These are phyloP conservation scores for Eumeta japonica DNA, from an alignment of 1,140 invertebrate species.

Conservation along the genomic window DNA sequence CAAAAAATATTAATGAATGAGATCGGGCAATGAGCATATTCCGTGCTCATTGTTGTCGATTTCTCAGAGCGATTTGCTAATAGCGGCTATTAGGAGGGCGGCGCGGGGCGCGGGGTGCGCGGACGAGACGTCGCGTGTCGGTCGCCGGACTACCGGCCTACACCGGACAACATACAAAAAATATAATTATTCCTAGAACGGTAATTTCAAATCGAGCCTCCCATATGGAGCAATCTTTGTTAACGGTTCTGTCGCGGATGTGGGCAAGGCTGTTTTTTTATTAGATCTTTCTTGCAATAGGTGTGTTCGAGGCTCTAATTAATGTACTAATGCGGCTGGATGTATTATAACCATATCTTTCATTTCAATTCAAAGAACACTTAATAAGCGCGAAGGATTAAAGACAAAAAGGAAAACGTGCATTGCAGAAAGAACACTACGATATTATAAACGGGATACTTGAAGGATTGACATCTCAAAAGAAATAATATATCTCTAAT, in stretches of 20 bases:
- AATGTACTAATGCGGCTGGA: no score
- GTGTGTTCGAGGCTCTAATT: no score
- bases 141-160: constrained; percentile 36
- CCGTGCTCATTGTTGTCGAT: constrained; percentile 45
- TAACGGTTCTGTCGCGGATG: constrained; percentile 32
- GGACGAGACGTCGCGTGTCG: constrained; percentile 15
- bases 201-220: constrained; percentile 36
- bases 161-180: constrained; percentile 24
- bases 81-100: constrained; percentile 43
- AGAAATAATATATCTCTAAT: no score
- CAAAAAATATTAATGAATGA: constrained; percentile 42
- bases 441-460: no score
- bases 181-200: constrained; percentile 45
- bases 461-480: no score
- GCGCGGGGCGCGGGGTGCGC: constrained; percentile 26
- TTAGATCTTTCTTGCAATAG: constrained; percentile 5
- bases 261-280: constrained; percentile 20
- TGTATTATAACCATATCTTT: no score
- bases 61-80: constrained; percentile 47
- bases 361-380: no score
- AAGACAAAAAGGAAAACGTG: no score
- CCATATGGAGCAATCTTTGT: constrained; percentile 21
- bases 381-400: no score
- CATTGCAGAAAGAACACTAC: no score
- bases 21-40: constrained; percentile 37